These are phyloP conservation scores for Scotopteryx bipunctaria DNA, from an alignment of 2,888 invertebrate species.

Conservation along the genomic window DNA sequence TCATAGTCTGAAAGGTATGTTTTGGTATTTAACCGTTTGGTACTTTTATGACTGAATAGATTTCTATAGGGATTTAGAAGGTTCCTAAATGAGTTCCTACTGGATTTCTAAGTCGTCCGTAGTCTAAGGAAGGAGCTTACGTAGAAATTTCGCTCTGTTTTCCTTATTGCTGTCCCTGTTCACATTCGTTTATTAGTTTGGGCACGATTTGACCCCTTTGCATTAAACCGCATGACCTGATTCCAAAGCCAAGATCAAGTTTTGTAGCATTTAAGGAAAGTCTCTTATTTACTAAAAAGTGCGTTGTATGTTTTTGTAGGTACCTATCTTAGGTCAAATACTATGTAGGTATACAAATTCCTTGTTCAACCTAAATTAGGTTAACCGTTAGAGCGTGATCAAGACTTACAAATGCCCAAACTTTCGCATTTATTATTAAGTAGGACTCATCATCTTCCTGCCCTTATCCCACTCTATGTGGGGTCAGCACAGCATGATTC, in stretches of 20 bases:
- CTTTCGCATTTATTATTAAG: too few species aligned
- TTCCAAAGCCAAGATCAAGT: slow-evolving; percentile 19
- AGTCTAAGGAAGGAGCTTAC: slow-evolving; percentile 1
- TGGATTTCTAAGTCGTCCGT: background rate
- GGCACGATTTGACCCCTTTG: slow-evolving; percentile 27
- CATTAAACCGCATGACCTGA: slow-evolving; percentile 27
- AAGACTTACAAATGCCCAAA: too few species aligned
- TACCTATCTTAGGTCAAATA: too few species aligned
- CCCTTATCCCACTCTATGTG: too few species aligned
- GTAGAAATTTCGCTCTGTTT: slow-evolving; percentile 8
- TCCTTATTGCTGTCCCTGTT: slow-evolving; percentile 17
- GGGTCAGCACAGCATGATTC: too few species aligned
- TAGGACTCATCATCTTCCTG: too few species aligned
- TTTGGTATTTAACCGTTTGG: too few species aligned
- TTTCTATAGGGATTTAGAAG: slow-evolving; percentile 28
- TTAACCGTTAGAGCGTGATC: too few species aligned
- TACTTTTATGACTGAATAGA: too few species aligned
- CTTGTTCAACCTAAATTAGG: too few species aligned
- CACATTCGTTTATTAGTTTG: slow-evolving; percentile 24
- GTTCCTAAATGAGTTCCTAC: background rate
- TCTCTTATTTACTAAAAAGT: background rate
- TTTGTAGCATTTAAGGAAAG: slow-evolving; percentile 4
- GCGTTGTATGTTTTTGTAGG: background rate
- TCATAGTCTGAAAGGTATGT: too few species aligned
- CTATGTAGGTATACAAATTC: too few species aligned